Evolutionary conservation across 2,888 invertebrate genomes (phyloP).

Genomic region (Athalia circularis): DNA sequence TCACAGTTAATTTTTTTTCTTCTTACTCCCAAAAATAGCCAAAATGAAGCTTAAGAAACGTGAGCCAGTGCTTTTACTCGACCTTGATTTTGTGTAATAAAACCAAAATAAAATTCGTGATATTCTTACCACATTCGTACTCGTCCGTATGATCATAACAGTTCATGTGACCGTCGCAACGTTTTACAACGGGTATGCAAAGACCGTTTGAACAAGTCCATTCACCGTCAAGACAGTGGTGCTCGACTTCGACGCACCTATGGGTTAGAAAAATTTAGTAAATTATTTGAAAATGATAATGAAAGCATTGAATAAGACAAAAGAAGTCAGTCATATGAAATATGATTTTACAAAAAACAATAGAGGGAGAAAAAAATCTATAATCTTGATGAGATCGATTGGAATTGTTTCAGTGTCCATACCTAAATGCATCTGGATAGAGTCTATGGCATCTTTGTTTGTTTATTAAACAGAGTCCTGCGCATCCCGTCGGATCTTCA

Average conservation of each 20-base stretch:
- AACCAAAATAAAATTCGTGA: not conserved
- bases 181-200: conserved; percentile 80
- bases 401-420: conserved; percentile 2
- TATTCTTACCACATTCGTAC: conserved; percentile 80
- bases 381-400: not conserved
- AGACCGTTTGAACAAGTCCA: conserved; percentile 85
- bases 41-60: no score
- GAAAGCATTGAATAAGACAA: conserved; percentile 15
- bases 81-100: not conserved
- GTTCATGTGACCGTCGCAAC: conserved; percentile 84
- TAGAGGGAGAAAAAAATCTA: not conserved
- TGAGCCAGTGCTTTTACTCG: no score
- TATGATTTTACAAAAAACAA: not conserved
- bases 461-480: conserved; percentile 71
- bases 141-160: conserved; percentile 87
- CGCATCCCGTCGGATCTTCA: conserved; percentile 79
- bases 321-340: no score
- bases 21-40: not conserved
- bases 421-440: conserved; percentile 72
- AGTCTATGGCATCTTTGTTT: conserved; percentile 73
- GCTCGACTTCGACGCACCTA: conserved; percentile 77
- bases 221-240: conserved; percentile 79
- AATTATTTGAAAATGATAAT: conserved; percentile 31
- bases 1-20: not conserved
- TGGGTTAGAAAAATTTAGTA: conserved; percentile 63